Base-by-base conservation (phyloP, 2,888 invertebrate genomes). In the Drosophila kambysellisi region DNA sequence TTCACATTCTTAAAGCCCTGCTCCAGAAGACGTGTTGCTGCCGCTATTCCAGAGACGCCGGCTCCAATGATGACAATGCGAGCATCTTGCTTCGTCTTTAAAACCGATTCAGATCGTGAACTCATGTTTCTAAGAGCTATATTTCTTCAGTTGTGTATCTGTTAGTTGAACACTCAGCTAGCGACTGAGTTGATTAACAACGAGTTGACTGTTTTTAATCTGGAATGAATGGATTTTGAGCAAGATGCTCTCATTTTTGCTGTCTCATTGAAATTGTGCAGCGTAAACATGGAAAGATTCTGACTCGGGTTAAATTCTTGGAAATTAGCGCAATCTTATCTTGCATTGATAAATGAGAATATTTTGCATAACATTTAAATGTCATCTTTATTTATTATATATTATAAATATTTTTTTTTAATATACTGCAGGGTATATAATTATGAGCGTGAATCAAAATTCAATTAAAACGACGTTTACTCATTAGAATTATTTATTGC, bases 1-100 rank as follows among this genome's bases (percentile, higher is more conserved):
- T 94, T 74, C 1, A 95, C 94, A 80, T 94, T 91, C 33, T 83
- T 82, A 60, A 94, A 92, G 15, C 94, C 94, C 29, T 88, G 83
- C 53, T 93, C 91, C 9, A 93, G 59, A 3, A 95, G 84, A 33
- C 91, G 90, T 0, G 92, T 92, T 4, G 92, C 93, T 0, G 93
- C 92, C 0, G 93, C 93, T 54, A 94, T 91, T n/a, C 93, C 93
- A 0, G 93, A 79, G 0, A 91, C 79, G 0, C 93, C 93, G 1
- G 93, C 92, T 20, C 93, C 93, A 39, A 94, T 83, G 20, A 94
- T 75, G 0, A 93, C 89, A 58, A 93, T 85, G 41, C 90, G 91
- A 5, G 91, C 82, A 0, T 85, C 89, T 68, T 82, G 73, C 63
- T 83, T 88, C 2, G 72, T 66, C 50, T 65, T 82, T 1, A 41